Evolutionary conservation across 2,797 vertebrate species (phyloP), one percentile per base, ranked within the genome.

Genomic region (Micropoecilia bifurca): DNA sequence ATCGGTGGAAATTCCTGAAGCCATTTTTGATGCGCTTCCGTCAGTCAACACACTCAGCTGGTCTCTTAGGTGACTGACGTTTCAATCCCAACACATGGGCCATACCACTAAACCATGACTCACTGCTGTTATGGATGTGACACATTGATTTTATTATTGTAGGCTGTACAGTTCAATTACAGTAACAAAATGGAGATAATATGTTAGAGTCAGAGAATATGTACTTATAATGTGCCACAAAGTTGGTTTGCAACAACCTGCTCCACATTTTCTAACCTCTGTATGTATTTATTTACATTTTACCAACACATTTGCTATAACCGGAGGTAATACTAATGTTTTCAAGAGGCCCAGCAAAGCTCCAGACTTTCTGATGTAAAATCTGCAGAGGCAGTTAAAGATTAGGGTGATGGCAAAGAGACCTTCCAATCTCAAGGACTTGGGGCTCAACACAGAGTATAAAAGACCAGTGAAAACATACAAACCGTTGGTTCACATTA

Each of bases 21-120:
- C 16, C 16, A n/a, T 82, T 81, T 69, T 71, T 53, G 83, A 79
- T 76, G 36, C n/a, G 36, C 20, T 22, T 82, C 75, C 41, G 72
- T 77, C 78, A 43, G 39, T 81, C 25, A 77, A 76, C 68, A 75
- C 81, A 82, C 63, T 79, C 45, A 80, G 71, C 3, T 77, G 25
- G 71, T 72, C 25, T 39, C 66, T 39, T 55, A 39, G n/a, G 22
- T n/a, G 53, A 25, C 41, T 33, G 6, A 28, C n/a, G 16, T 78
- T 46, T 59, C 45, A 73, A 13, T 48, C 22, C 39, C 53, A 16
- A 33, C 77, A 22, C 69, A 59, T 3, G 36, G 43, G 20, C 50
- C 30, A 59, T 20, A 72, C 25, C n/a, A 78, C 28, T 18, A 71
- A 71, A 45, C n/a, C 68, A 33, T 57, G 9, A 2, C 33, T 39